Evolutionary conservation across 1,140 invertebrate species (phyloP), one percentile per base, ranked within the genome.

Genomic region (Helicoverpa armigera): DNA sequence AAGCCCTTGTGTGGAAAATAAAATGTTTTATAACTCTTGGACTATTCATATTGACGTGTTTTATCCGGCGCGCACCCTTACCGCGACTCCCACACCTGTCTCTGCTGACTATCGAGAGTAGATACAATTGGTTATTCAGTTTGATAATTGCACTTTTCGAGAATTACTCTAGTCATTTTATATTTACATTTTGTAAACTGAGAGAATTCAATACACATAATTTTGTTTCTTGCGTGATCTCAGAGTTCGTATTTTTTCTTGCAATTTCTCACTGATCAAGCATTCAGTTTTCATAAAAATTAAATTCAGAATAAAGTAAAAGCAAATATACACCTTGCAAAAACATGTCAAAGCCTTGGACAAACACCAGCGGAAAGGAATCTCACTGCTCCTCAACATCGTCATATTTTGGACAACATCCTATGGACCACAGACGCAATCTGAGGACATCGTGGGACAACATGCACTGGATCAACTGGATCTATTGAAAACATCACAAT

Each of bases 21-120:
- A 94, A 94, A 89, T 85, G 75, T 92, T 93, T 93, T 88, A 85
- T 85, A 90, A 92, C 85, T 91, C 70, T 88, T 89, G 87, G 90
- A 91, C 90, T 92, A 90, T 92, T 93, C 89, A 89, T 92, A 91
- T 90, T 92, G 80, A 85, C 82, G 86, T 86, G 84, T 87, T 86
- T 88, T 82, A 16, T 48, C 75, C 86, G 86, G 77, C 83, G 81
- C 75, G 80, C 83, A 89, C 90, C 90, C 90, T 89, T 79, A 87
- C 81, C 72, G 16, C 50, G 56, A 81, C 35, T 78, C 61, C 14
- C 31, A 56, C 3, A 10, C 23, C 48, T 58, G 35, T 73, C 53
- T 73, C 11, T 50, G 65, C 56, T 73, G 53, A 73, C 51, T 73
- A 51, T 73, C 53, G 53, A 73, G 53, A 73, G 53, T 73, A 70